Evolutionary conservation across 2,888 invertebrate genomes (phyloP), one percentile per base, ranked within the genome.

Genomic region (Melipona bicolor): DNA sequence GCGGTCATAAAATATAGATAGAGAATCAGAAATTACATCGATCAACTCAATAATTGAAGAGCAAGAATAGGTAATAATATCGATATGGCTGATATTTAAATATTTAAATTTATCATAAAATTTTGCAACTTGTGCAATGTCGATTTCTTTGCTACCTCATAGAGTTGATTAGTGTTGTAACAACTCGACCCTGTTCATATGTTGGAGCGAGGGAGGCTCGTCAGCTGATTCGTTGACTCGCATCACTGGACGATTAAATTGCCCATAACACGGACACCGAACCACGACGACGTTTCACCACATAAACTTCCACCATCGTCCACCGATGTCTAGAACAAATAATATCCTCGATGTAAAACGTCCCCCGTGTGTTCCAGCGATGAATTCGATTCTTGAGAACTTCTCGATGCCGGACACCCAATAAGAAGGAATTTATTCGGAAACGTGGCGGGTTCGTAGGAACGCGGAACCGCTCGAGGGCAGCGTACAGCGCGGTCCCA

Each of bases 401-500:
- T 52, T 54, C 61, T 56, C 54, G 50, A 81, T 27, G 32, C 19
- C 62, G 61, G 24, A 19, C 4, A 21, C n/a, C 27, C 15, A 27
- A 36, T 59, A 52, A 11, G 24, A 32, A 17, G 56, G 50, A 76
- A 68, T 82, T 65, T 67, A 72, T 76, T 71, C 52, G 13, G 43
- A 24, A 43, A 27, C 56, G 49, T n/a, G 62, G 21, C 49, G 13
- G 32, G 50, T 32, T 70, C 24, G 43, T 19, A 27, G n/a, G 59
- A 15, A 36, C n/a, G 32, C 50, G 32, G n/a, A 36, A 54, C 4
- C 70, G 24, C 61, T 17, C 5, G 64, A 70, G 81, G 24, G 68
- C 54, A 27, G 27, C 62, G 83, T 83, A 76, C 81, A n/a, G 67
- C 62, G 15, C 4, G 71, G 83, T 79, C 74, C 83, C 79, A 76